Evolutionary conservation across 2,113 vertebrate genomes (phyloP), one percentile per base, ranked within the genome.

Genomic region (Oenanthe melanoleuca): DNA sequence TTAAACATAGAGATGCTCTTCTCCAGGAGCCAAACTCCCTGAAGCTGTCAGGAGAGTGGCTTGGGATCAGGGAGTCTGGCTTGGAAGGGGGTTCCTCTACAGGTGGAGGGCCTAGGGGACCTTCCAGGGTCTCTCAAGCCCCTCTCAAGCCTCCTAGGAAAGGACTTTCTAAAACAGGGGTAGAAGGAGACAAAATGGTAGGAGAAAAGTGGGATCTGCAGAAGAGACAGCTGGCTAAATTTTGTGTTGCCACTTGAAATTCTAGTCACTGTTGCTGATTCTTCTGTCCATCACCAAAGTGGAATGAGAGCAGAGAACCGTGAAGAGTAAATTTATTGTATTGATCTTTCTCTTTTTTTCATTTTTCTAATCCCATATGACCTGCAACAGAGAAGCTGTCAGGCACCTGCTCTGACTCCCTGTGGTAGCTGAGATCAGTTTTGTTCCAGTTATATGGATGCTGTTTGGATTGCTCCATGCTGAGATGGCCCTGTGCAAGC

Each of bases 291-390:
- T 91, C 40, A 71, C 59, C 24, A 47, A 38, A 92, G 34, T 12
- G 11, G 67, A 80, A 91, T 34, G 31, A 63, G 26, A 91, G 70
- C 89, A 88, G 71, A 70, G 31, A 88, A 69, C 56, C 60, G 66
- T 81, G 65, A 95, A 95, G 44, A 72, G 22, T 67, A 75, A 61
- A 87, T 80, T 65, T 81, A 87, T 84, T 78, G 44, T 70, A 93
- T 69, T 84, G 80, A 91, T 64, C 47, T 80, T 64, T 38, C 16
- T 9, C 3, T 31, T 33, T 14, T 9, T 3, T 21, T 24, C 0
- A 65, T 84, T 73, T 74, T 85, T 57, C 21, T 21, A 29, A 49
- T 59, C 25, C 22, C 69, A 11, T 52, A 26, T 44, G 78, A 49
- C 12, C 56, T 78, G 50, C 61, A 47, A 80, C 12, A 34, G 80